Conservation (phyloP, 2,888 invertebrate species). For the Lithophane leautieri region DNA sequence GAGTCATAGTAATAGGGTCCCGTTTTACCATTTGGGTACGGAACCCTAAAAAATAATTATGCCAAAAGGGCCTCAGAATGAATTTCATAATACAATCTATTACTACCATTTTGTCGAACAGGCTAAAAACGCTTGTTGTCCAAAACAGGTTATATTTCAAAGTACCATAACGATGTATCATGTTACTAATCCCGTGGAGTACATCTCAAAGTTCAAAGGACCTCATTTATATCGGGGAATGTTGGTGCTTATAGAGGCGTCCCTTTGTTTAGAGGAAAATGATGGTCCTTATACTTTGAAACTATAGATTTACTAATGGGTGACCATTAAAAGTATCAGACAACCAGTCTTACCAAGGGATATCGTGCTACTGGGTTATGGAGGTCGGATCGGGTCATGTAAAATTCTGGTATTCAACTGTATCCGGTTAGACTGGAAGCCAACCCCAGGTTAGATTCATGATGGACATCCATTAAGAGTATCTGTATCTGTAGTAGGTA, state of each 20-base stretch:
- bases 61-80: too few species aligned
- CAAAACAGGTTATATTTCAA: not conserved
- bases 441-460: too few species aligned
- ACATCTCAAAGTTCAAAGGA: slow-evolving; percentile 10
- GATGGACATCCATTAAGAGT: not conserved
- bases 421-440: not conserved
- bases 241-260: not conserved
- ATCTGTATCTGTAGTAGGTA: not conserved
- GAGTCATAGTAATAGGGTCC: too few species aligned
- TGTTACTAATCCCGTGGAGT: not conserved
- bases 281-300: not conserved
- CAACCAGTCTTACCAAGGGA: not conserved
- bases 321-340: too few species aligned
- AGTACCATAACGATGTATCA: not conserved
- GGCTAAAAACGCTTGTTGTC: not conserved
- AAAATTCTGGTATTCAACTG: not conserved
- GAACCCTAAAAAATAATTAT: too few species aligned
- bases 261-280: slow-evolving; percentile 1
- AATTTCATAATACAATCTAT: too few species aligned
- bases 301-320: not conserved
- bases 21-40: too few species aligned
- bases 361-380: not conserved
- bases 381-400: not conserved
- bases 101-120: not conserved
- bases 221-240: too few species aligned